phyloP scores from a whole-genome alignment of 2,888 invertebrate species.

The Drosophila fulvimacula region DNA sequence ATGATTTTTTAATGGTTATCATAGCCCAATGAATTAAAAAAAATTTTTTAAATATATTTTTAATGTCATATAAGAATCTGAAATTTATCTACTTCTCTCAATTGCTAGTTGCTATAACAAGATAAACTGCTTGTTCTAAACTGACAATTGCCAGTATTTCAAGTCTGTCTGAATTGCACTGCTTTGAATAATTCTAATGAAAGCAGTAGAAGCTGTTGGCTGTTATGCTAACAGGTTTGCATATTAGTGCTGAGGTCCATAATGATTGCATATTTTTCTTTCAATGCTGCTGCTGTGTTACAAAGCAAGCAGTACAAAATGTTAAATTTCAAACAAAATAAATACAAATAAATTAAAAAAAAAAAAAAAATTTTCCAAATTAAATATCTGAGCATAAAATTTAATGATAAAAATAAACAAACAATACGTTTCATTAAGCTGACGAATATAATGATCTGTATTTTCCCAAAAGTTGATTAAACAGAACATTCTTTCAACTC shows the following conservation, averaged over 20 bases:
- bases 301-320: not conserved
- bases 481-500: not conserved
- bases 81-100: not conserved
- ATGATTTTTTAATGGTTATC: no score
- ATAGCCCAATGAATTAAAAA: no score
- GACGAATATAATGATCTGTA: not conserved
- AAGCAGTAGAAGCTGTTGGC: not conserved
- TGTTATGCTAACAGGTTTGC: not conserved
- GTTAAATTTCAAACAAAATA: not conserved
- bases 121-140: not conserved
- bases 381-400: not conserved
- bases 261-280: not conserved
- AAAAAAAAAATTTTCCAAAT: not conserved
- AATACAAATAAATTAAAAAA: accelerated
- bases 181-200: not conserved
- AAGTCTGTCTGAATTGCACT: accelerated
- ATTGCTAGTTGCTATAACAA: constrained; percentile 5
- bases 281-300: not conserved
- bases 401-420: not conserved
- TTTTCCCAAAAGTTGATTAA: not conserved
- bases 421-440: not conserved
- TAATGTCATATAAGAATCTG: no score
- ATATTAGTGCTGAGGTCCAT: no score
- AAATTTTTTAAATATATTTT: no score
- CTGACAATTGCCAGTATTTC: no score